These are phyloP conservation scores for Bagarius yarrelli DNA, from an alignment of 2,113 vertebrate genomes.

Conservation along the genomic window DNA sequence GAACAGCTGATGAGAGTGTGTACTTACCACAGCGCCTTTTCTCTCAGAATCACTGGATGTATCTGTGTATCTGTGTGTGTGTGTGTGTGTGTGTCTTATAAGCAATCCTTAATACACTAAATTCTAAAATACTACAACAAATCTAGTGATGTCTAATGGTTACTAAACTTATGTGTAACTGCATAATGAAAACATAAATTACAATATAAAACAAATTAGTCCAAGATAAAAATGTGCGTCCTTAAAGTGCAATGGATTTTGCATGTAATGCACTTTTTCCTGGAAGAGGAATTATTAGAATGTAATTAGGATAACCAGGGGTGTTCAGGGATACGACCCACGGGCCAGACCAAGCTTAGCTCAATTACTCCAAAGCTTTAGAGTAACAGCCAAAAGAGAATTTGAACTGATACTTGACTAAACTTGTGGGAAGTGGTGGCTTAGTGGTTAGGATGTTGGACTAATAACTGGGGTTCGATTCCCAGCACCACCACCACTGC, in stretches of 20 bases:
- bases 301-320: not conserved
- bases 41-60: not conserved
- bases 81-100: no score
- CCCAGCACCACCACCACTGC: no score
- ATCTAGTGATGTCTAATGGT: not conserved
- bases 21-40: slow-evolving; percentile 5
- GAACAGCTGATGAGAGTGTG: not conserved
- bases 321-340: not conserved
- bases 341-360: not conserved
- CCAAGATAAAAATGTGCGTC: no score
- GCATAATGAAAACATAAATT: no score
- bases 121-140: not conserved
- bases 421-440: no score
- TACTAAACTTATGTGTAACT: no score
- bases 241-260: not conserved
- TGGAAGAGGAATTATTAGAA: not conserved
- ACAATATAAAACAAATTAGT: no score
- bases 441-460: no score
- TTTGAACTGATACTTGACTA: no score
- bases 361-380: not conserved
- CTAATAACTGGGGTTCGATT: no score
- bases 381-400: not conserved
- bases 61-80: not conserved
- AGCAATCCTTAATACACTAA: no score
- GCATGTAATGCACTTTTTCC: not conserved